Conservation (phyloP, 1,140 invertebrate species). For the Adoxophyes honmai region DNA sequence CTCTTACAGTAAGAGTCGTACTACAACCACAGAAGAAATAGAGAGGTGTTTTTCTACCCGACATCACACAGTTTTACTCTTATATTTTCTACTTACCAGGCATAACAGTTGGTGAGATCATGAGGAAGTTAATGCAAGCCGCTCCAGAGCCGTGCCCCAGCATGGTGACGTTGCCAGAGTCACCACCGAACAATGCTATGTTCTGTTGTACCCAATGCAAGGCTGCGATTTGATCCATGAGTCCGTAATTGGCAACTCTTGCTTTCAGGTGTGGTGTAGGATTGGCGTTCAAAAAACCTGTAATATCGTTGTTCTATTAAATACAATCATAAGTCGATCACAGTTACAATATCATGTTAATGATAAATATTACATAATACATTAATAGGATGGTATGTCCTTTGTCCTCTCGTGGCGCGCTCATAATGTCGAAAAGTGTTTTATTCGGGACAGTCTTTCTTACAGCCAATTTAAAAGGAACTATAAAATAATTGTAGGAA, state of each 20-base stretch:
- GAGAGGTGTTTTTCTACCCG: too few relatives aligned
- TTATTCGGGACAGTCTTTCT: conserved; percentile 14
- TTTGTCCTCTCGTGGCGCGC: too few relatives aligned
- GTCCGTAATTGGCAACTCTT: conserved; percentile 92
- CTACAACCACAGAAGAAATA: too few relatives aligned
- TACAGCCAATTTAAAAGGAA: too few relatives aligned
- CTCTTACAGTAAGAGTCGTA: too few relatives aligned
- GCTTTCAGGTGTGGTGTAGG: conserved; percentile 87
- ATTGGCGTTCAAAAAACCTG: conserved; percentile 92
- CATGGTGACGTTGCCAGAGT: conserved; percentile 92
- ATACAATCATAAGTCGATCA: too few relatives aligned
- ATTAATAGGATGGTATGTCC: too few relatives aligned
- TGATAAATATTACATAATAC: too few relatives aligned
- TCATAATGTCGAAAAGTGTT: conserved; percentile 18
- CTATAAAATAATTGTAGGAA: too few relatives aligned
- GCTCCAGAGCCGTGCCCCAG: conserved; percentile 96
- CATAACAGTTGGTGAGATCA: conserved; percentile 95
- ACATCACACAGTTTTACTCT: too few relatives aligned
- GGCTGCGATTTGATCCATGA: conserved; percentile 95
- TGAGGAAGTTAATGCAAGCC: conserved; percentile 95
- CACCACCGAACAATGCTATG: conserved; percentile 92
- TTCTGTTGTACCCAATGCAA: conserved; percentile 95
- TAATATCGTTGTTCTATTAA: too few relatives aligned
- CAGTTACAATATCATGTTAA: background rate
- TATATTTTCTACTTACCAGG: conserved; percentile 82